These are phyloP conservation scores for Lordiphosa andalusiaca DNA, from an alignment of 2,888 invertebrate species.

Conservation along the genomic window DNA sequence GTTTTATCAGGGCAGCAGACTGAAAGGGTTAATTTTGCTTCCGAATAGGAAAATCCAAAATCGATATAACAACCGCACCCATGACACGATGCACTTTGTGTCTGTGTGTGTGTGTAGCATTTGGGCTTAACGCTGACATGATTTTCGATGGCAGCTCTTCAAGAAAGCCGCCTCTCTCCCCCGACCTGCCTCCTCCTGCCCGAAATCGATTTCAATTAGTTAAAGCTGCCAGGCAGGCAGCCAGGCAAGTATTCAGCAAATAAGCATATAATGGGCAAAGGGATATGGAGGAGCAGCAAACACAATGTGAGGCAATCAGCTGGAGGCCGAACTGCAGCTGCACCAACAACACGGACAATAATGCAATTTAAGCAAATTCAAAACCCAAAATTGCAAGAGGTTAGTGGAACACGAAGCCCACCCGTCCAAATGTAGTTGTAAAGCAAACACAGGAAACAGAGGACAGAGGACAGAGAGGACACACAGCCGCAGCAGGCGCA, in stretches of 20 bases:
- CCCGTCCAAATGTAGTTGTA: constrained; percentile 50
- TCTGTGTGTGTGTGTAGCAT: constrained; percentile 21
- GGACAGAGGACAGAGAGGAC: too few relatives aligned
- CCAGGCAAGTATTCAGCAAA: constrained; percentile 44
- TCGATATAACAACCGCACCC: constrained; percentile 48
- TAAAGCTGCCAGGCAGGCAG: constrained; percentile 40
- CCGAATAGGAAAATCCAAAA: constrained; percentile 35
- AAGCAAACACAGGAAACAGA: constrained; percentile 36
- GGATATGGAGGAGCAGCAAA: constrained; percentile 33
- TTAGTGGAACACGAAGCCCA: constrained; percentile 55
- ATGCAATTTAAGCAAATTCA: constrained; percentile 67
- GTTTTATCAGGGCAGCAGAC: constrained; percentile 30
- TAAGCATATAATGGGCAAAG: constrained; percentile 50
- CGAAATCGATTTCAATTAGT: constrained; percentile 69
- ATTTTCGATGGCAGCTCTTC: constrained; percentile 37
- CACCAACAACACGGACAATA: constrained; percentile 49
- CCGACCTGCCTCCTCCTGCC: constrained; percentile 17
- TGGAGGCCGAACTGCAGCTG: constrained; percentile 15
- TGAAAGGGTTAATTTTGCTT: constrained; percentile 17
- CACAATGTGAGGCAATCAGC: constrained; percentile 41
- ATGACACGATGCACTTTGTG: constrained; percentile 25
- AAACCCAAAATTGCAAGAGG: constrained; percentile 61
- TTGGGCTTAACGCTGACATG: constrained; percentile 47
- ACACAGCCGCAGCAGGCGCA: constrained; percentile 19
- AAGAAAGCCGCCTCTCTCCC: constrained; percentile 14